A percentile compares a stretch with the other conserved stretches of the same genome.
Conservation (phyloP, 2,888 invertebrate species). For the Argyresthia goedartella region DNA sequence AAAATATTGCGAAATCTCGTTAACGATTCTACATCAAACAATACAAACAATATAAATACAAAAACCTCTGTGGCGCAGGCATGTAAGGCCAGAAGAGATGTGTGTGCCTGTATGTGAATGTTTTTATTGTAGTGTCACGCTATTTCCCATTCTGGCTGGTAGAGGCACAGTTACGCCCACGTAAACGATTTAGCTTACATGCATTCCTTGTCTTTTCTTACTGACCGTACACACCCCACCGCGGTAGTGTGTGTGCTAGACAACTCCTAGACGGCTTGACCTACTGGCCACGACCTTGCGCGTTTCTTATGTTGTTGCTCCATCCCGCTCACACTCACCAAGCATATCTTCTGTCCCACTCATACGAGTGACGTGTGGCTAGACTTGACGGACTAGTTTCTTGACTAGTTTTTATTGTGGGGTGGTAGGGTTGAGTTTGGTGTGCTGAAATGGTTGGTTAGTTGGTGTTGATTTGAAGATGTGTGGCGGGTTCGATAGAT, state of each 20-base stretch:
- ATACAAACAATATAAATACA: too few species aligned
- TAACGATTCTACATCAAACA: too few species aligned
- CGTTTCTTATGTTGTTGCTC: slow-evolving; percentile 61
- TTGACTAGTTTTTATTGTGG: not conserved
- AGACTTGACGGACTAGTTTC: slow-evolving; percentile 2
- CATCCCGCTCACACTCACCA: slow-evolving; percentile 31
- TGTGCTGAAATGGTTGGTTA: not conserved
- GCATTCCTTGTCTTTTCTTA: not conserved
- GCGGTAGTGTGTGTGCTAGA: slow-evolving; percentile 58
- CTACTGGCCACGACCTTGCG: slow-evolving; percentile 63
- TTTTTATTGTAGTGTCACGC: too few species aligned
- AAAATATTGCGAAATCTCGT: too few species aligned
- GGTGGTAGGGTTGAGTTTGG: not conserved
- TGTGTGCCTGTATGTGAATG: too few species aligned
- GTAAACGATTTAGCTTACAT: too few species aligned
- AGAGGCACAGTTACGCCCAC: too few species aligned
- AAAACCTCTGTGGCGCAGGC: too few species aligned
- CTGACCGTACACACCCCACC: slow-evolving; percentile 12
- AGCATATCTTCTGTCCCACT: slow-evolving; percentile 23
- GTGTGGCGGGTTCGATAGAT: slow-evolving; percentile 2
- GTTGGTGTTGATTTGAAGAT: not conserved
- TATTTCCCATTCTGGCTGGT: too few species aligned
- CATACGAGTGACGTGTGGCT: slow-evolving; percentile 27
- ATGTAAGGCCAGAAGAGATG: too few species aligned
- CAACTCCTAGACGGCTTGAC: slow-evolving; percentile 64